Evolutionary conservation across 2,797 vertebrate genomes (phyloP).

Genomic region (Lagorchestes hirsutus): DNA sequence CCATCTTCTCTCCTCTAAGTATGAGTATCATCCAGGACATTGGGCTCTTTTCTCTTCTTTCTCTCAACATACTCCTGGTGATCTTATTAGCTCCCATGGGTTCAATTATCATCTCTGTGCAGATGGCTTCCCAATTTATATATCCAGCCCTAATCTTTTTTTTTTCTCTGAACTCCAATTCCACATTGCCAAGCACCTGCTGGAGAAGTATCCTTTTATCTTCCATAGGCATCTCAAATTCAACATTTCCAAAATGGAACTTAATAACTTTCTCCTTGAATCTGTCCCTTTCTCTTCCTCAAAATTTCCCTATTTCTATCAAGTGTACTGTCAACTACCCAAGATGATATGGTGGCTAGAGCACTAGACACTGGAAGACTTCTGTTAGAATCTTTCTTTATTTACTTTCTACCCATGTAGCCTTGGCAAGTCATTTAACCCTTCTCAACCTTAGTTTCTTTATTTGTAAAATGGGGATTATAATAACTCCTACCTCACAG

Average conservation of each 20-base stretch:
- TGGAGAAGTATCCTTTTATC: background rate
- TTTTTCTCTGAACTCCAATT: background rate
- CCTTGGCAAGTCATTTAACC: background rate
- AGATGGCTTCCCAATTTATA: background rate
- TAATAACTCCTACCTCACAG: background rate
- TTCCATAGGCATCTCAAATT: background rate
- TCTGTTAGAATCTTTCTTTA: background rate
- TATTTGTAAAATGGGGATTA: background rate
- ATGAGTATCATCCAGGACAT: background rate
- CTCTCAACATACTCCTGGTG: background rate
- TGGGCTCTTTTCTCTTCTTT: background rate
- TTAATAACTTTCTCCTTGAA: background rate
- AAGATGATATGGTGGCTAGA: background rate
- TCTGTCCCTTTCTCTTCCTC: background rate
- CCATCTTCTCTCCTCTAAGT: background rate
- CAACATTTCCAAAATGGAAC: background rate
- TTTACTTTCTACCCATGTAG: background rate
- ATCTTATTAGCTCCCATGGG: conserved; percentile 1
- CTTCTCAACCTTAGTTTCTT: background rate
- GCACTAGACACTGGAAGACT: background rate
- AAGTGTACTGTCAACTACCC: background rate
- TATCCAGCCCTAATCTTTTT: background rate
- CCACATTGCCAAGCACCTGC: background rate
- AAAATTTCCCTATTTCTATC: background rate
- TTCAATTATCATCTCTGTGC: background rate